These are phyloP conservation scores for Papilio protenor DNA, from an alignment of 2,888 invertebrate genomes.

Conservation along the genomic window DNA sequence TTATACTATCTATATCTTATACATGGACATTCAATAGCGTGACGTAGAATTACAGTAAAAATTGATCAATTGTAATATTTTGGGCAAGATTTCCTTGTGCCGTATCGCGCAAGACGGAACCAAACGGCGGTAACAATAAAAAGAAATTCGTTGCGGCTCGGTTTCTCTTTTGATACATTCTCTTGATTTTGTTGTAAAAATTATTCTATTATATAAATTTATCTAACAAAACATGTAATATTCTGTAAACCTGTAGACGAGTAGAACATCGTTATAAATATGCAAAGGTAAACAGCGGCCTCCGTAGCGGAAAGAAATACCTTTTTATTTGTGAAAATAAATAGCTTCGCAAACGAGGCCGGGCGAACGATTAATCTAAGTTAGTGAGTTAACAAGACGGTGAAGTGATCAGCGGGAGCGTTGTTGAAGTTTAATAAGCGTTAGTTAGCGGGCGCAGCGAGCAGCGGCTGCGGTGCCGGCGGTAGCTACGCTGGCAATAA, in stretches of 20 bases:
- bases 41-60: conserved; percentile 4
- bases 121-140: conserved; percentile 23
- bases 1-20: background rate
- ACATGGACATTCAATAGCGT: background rate
- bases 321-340: conserved; percentile 65
- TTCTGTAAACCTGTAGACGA: background rate
- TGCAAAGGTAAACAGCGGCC: conserved; percentile 13
- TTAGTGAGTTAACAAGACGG: conserved; percentile 82
- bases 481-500: conserved; percentile 71
- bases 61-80: conserved; percentile 9
- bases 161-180: conserved; percentile 27
- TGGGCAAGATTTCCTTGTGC: conserved; percentile 10
- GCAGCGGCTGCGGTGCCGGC: conserved; percentile 62
- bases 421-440: conserved; percentile 84
- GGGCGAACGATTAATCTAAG: conserved; percentile 81
- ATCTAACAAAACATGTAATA: background rate
- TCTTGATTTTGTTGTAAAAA: conserved; percentile 3
- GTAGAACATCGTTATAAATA: background rate
- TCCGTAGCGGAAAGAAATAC: conserved; percentile 5
- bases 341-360: conserved; percentile 66
- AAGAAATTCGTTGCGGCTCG: conserved; percentile 30
- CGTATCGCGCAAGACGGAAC: conserved; percentile 26
- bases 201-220: background rate
- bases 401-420: conserved; percentile 82
- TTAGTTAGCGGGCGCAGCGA: conserved; percentile 75